phyloP scores from a whole-genome alignment of 2,888 invertebrate genomes.

The Atherix ibis region DNA sequence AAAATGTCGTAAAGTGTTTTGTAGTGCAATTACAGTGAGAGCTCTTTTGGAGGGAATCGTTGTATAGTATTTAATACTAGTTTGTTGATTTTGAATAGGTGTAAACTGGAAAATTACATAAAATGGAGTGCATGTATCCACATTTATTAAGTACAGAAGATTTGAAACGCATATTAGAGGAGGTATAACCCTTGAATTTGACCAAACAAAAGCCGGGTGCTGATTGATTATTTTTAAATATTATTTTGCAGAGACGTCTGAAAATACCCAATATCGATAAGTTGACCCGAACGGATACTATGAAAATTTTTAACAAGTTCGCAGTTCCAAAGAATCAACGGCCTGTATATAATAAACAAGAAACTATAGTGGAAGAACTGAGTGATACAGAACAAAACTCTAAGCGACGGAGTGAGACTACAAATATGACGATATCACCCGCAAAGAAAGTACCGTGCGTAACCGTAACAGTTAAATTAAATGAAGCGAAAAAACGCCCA shows the following conservation, averaged over 20 bases:
- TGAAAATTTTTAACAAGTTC: constrained; percentile 19
- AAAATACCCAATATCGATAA: constrained; percentile 15
- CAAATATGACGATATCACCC: too few species aligned
- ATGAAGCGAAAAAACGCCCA: too few species aligned
- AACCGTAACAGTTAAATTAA: constrained; percentile 7
- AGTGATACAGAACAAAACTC: too few species aligned
- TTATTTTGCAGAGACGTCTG: constrained; percentile 16
- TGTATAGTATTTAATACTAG: neutral
- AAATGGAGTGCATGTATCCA: constrained; percentile 15
- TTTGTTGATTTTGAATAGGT: neutral
- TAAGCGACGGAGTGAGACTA: too few species aligned
- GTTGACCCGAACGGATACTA: constrained; percentile 15
- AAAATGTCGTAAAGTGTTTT: too few species aligned
- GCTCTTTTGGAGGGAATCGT: neutral
- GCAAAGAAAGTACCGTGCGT: constrained; percentile 7
- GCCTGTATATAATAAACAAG: constrained; percentile 3
- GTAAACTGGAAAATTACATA: too few species aligned
- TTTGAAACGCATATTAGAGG: constrained; percentile 16
- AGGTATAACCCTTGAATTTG: constrained; percentile 17
- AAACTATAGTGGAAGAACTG: neutral
- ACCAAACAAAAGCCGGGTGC: too few species aligned
- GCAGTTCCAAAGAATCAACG: constrained; percentile 17
- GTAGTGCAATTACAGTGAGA: too few species aligned
- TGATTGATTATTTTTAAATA: too few species aligned
- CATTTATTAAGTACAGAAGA: constrained; percentile 16